Base-by-base conservation (phyloP, 1,140 invertebrate species). In the Drosophila pandora region DNA sequence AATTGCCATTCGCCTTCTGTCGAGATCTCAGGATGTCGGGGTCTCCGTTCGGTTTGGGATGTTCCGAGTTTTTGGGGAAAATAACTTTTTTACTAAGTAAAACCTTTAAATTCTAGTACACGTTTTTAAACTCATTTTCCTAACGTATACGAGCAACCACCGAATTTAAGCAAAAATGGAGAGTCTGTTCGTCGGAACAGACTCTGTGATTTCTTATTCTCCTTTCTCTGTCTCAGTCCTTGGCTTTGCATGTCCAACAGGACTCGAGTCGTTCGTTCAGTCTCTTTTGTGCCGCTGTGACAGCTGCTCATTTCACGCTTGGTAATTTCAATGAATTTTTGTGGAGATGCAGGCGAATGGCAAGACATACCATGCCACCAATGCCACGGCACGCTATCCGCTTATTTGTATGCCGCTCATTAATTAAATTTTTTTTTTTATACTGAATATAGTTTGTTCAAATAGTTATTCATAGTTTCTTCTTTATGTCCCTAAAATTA, bases 261-360 rank as follows among this genome's bases (percentile, higher is more conserved):
- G 50, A 69, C 65, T 60, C 63, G 60, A 53, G 63, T 50, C 47
- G 60, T 45, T 56, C 64, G 60, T 72, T 75, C 54, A 30, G 72
- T 77, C 70, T 70, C 83, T 32, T 85, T 85, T 85, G 82, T 88
- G 70, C 74, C 74, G 48, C 59, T 78, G 79, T 88, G 83, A 87
- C 83, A 87, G 83, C 83, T 87, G 83, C 83, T 87, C 82, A 87
- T 87, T 87, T 87, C 82, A 87, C 82, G 82, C 83, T 87, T 62
- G 67, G 79, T 88, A 88, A 83, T 87, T 87, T 88, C 83, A 88
- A 87, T 87, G 83, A 88, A 88, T 87, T 87, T 37, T 68, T 65
- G 65, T 45, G 34, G 59, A 32, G 47, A 52, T 70, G 59, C 37
- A 23, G 52, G 21, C 37, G 50, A 32, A 69, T 41, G 13, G 62